Percentiles rank a stretch among this genome's conserved stretches.
phyloP scores from a whole-genome alignment of 1,140 invertebrate genomes.

The Branchinecta lindahli region DNA sequence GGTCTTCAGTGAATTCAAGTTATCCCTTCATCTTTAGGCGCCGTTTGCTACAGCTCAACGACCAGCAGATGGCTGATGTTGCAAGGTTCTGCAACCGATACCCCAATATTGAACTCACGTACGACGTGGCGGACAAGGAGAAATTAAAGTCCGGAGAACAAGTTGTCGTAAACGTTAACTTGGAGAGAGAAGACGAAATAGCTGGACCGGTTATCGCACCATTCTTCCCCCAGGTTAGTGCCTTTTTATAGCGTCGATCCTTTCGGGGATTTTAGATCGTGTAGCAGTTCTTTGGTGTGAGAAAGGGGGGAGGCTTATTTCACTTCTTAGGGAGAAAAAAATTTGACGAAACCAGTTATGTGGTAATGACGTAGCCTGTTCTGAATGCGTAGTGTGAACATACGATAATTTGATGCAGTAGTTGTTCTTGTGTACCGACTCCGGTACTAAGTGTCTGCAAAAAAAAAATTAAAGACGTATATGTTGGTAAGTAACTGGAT shows the following conservation, averaged over 20 bases:
- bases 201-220: conserved; percentile 91
- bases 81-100: conserved; percentile 97
- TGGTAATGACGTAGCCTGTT: too few relatives aligned
- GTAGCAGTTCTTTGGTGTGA: not conserved
- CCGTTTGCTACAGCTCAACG: conserved; percentile 63
- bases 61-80: conserved; percentile 87
- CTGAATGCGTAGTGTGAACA: too few relatives aligned
- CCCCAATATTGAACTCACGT: conserved; percentile 93
- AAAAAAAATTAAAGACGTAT: too few relatives aligned
- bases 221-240: conserved; percentile 74
- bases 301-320: too few relatives aligned
- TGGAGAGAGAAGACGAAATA: conserved; percentile 95
- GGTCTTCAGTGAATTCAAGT: too few relatives aligned
- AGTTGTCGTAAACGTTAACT: conserved; percentile 71
- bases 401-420: too few relatives aligned
- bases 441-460: too few relatives aligned
- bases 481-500: too few relatives aligned
- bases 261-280: not conserved
- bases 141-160: conserved; percentile 55
- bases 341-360: too few relatives aligned
- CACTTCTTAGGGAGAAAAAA: too few relatives aligned
- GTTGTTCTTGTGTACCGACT: too few relatives aligned
- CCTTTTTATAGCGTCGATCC: not conserved
- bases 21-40: conserved; percentile 23
- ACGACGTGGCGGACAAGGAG: conserved; percentile 75